Base-by-base conservation (phyloP, 1,140 invertebrate species). In the Eubasilissa regina region DNA sequence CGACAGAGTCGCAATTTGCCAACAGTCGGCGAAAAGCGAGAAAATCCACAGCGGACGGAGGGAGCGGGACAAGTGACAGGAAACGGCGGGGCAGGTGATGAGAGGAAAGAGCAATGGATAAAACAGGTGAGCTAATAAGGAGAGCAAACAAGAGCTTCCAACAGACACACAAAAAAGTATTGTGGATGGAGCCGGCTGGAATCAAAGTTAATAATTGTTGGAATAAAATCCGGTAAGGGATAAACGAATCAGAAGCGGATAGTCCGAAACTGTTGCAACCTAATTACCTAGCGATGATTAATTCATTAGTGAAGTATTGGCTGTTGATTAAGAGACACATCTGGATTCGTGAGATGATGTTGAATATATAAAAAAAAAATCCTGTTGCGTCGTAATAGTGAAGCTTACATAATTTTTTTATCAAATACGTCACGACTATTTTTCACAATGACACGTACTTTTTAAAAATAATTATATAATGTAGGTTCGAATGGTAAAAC, bases 131-230 rank as follows among this genome's bases (percentile, higher is more conserved):
- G 44, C 0, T 9, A 75, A 75, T 62, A 75, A 43, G 48, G n/a
- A 75, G 43, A 47, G 60, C 17, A 47, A 55, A 56, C 44, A 77
- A 77, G 1, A n/a, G 11, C 13, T 55, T 75, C 75, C 19, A 68
- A 66, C 25, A 15, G 72, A 62, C 48, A 75, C 72, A 75, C 62
- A 74, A 53, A 7, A 62, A 12, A 35, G 43, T 13, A 43, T 21
- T 43, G 51, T 17, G 25, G 44, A 44, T 12, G 12, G 60, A 48
- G 44, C 13, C 25, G 43, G 44, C 25, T 43, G 35, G 60, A 80
- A 75, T 80, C 72, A 75, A 80, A 80, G 78, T 80, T 79, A 56
- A 80, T 79, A 56, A 80, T 79, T 75, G 64, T 75, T 60, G 13
- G 45, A 68, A 60, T 66, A 58, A 75, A 75, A 80, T 75, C 73